Conservation (phyloP, 2,797 vertebrate species). For the Squalus acanthias region DNA sequence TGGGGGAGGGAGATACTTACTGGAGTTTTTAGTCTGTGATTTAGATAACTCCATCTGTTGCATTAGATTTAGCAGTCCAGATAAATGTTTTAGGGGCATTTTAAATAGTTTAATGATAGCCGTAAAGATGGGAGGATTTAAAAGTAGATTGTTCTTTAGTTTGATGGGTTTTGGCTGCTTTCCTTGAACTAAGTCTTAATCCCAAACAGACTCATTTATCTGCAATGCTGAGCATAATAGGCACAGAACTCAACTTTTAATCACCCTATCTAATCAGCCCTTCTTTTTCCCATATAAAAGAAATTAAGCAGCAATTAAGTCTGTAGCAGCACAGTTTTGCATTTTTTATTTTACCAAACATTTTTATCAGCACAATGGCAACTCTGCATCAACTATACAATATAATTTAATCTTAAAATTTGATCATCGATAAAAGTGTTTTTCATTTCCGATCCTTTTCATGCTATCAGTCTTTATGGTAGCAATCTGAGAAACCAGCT, state of each 20-base stretch:
- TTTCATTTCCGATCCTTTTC: background rate
- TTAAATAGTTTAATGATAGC: background rate
- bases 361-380: background rate
- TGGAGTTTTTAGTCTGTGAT: background rate
- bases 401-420: background rate
- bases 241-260: background rate
- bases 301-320: background rate
- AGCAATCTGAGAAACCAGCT: background rate
- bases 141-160: background rate
- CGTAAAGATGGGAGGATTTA: background rate
- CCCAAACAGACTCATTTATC: background rate
- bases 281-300: background rate
- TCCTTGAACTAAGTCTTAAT: background rate
- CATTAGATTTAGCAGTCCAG: background rate
- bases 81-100: background rate
- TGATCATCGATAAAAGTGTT: too few species aligned
- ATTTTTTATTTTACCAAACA: background rate
- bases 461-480: background rate
- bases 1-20: background rate
- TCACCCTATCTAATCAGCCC: background rate
- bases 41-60: conserved; percentile 15
- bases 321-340: background rate
- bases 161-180: conserved; percentile 1
- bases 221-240: background rate
- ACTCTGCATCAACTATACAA: background rate